Evolutionary conservation across 2,888 invertebrate species (phyloP), one percentile per base, ranked within the genome.

Genomic region (Lasiommata megera): DNA sequence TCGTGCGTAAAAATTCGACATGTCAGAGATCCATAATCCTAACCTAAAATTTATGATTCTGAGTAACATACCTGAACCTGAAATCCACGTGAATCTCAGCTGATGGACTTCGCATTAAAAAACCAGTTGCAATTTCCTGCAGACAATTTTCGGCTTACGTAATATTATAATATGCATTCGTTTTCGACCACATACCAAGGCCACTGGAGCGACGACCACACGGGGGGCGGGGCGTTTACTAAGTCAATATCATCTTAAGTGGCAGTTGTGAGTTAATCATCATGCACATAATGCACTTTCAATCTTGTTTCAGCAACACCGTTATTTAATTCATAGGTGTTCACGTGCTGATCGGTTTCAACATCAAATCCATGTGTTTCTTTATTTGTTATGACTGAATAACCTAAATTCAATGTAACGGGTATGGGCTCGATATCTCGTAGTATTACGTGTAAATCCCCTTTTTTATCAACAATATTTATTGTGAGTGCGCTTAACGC

Each of bases 381-480:
- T 51, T 58, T 41, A 44, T 61, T 72, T 69, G 66, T 67, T 67
- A 65, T 71, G 71, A 74, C 74, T 73, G 75, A 73, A 75, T 68
- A 69, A 66, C 58, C 63, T 66, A 68, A 69, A 79, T 76, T 74
- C 71, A 36, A 9, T 23, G 68, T 79, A 82, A 80, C 80, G 79
- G 82, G 77, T 76, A 77, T 71, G 71, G 69, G 61, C 67, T 64
- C 70, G 74, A 79, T 84, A 83, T 82, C 81, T 75, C 68, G 74
- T 76, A 70, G 76, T 81, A 73, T 76, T 77, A 78, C 77, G 67
- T 79, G 79, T 82, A 81, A 82, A 82, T 78, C 78, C 56, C 57
- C 79, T 76, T 63, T 72, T 82, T 87, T 89, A 88, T 88, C 88
- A 75, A 72, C 67, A 69, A 84, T 82, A 82, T 88, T 88, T 89